Evolutionary conservation across 1,140 invertebrate genomes (phyloP), one percentile per base, ranked within the genome.

Genomic region (Drosophila rhopaloa): DNA sequence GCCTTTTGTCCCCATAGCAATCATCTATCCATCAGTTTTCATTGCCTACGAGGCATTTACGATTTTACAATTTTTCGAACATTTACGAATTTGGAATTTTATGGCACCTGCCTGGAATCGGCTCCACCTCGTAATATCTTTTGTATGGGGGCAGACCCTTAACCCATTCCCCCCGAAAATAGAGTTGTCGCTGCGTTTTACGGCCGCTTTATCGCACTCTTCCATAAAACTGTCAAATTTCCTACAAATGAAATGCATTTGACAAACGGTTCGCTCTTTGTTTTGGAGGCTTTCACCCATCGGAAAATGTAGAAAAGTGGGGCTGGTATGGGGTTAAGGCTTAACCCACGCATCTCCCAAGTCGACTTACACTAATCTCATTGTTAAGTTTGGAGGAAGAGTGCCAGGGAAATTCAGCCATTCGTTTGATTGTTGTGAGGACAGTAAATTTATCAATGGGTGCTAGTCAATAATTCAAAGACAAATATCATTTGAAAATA

Each of bases 151-250:
- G 11, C 11, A 4, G 13, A 27, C 13, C 16, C 35, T 40, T 55
- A n/a, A 16, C 48, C 48, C 27, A 32, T 55, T 38, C 53, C 54
- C 35, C 27, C 14, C 0, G 5, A 27, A 41, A 74, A 74, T 74
- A 29, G 68, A 74, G 71, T 74, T 74, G 71, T 74, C 68, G 57
- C 57, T 73, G 57, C 27, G 71, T 62, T 74, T 74, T 73, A 73
- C 53, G 46, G 56, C 47, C 56, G n/a, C 55, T 41, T 72, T 73
- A 73, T 73, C 67, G 67, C 67, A 61, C 58, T 47, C 38, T 13
- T n/a, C 24, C 59, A 75, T 75, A 65, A 75, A 75, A 65, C 71
- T 75, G 72, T 75, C 72, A 75, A 75, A 75, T 75, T 75, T 75
- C 47, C 2, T 57, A 74, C 51, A 75, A 75, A 75, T 65, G 38